phyloP scores from a whole-genome alignment of 2,888 invertebrate species.

The Campoplex capitator region DNA sequence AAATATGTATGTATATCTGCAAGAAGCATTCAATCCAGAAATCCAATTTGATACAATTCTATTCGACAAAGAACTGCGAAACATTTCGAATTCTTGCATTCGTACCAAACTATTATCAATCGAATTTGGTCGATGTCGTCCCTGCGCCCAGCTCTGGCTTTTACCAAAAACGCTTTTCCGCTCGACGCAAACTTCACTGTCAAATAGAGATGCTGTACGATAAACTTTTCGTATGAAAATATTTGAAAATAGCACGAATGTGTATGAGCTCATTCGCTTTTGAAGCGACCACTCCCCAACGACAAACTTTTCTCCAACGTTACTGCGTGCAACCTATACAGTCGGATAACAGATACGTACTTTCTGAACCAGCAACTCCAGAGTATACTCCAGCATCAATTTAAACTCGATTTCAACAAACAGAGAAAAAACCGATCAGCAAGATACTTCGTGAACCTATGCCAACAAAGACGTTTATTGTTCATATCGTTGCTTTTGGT shows the following conservation, averaged over 20 bases:
- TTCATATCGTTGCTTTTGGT: not conserved
- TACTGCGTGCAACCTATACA: conserved; percentile 26
- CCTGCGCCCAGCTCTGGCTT: not conserved
- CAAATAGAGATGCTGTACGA: conserved; percentile 60
- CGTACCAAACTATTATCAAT: not conserved
- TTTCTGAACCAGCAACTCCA: conserved; percentile 5
- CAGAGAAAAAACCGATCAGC: conserved; percentile 26
- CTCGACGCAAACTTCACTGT: conserved; percentile 52
- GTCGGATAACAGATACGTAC: conserved; percentile 38
- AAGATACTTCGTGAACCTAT: not conserved
- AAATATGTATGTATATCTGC: not conserved
- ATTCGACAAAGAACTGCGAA: conserved; percentile 5
- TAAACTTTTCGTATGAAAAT: conserved; percentile 56
- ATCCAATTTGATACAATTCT: conserved; percentile 3
- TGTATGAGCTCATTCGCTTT: conserved; percentile 11
- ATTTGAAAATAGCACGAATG: conserved; percentile 27
- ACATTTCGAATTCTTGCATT: conserved; percentile 7
- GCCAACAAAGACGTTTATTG: not conserved
- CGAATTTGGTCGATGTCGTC: conserved; percentile 5
- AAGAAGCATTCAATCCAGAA: conserved; percentile 4
- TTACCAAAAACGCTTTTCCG: conserved; percentile 18
- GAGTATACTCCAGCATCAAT: conserved; percentile 41
- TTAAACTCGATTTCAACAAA: conserved; percentile 42
- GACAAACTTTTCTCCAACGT: conserved; percentile 28
- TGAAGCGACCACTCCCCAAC: conserved; percentile 1